These are phyloP conservation scores for Darevskia nairensis DNA, from an alignment of 2,797 vertebrate species.

Conservation along the genomic window DNA sequence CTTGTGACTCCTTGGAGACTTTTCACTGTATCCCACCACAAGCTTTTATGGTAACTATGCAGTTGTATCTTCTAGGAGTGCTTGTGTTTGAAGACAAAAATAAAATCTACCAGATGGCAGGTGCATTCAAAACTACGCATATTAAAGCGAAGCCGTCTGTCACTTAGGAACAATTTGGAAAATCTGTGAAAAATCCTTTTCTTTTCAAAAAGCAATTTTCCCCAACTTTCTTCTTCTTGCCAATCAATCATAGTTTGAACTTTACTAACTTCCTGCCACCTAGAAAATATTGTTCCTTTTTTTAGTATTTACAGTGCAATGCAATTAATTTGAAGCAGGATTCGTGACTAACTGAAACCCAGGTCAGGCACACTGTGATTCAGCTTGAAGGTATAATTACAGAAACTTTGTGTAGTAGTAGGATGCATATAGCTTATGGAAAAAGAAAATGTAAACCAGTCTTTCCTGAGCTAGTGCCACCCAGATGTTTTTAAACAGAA, in stretches of 20 bases:
- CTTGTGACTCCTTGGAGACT: neutral
- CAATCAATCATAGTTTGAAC: neutral
- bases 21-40: slow-evolving; percentile 22
- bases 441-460: neutral
- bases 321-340: neutral
- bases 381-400: neutral
- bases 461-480: too few species aligned
- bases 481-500: too few species aligned
- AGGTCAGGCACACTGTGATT: neutral
- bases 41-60: accelerated
- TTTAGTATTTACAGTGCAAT: neutral
- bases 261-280: neutral
- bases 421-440: neutral
- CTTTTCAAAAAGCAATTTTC: neutral
- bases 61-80: slow-evolving; percentile 28
- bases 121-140: slow-evolving; percentile 62
- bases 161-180: slow-evolving; percentile 58
- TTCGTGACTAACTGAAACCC: neutral
- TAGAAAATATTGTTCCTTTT: neutral
- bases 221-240: neutral
- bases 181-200: slow-evolving; percentile 30
- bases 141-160: slow-evolving; percentile 52
- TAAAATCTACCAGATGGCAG: slow-evolving; percentile 67
- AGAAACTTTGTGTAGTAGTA: neutral
- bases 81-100: slow-evolving; percentile 52